Evolutionary conservation across 2,113 vertebrate genomes (phyloP), one percentile per base, ranked within the genome.

Genomic region (Pelobates fuscus): DNA sequence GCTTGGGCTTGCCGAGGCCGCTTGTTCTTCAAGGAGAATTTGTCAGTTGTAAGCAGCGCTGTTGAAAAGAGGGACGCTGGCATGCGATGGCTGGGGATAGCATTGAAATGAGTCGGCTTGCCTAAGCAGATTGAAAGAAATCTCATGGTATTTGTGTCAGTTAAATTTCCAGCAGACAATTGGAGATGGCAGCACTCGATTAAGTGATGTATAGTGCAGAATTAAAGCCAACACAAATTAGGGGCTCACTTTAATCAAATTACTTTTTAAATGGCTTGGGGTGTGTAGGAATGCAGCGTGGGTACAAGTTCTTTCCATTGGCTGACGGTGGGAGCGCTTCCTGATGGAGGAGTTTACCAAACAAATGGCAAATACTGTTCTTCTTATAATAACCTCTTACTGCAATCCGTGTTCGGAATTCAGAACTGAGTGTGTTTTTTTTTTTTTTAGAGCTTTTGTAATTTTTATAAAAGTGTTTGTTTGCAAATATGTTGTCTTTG

Each of bases 181-280:
- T 67, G 87, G 82, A 88, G 92, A 92, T 78, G 91, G 88, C 92
- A 88, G 91, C 86, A 91, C 92, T 91, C 90, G 87, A 88, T 89
- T 91, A 91, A 89, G 82, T 78, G 88, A 88, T 87, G 86, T 85
- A 84, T 93, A 92, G 93, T 92, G 92, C 92, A 93, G 92, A 94
- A 94, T 92, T 92, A 94, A 94, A 93, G 93, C 88, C 91, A 92
- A 90, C 94, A 37, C 92, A 94, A 95, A 94, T 94, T 92, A 94
- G 91, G 87, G 90, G 91, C 85, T 94, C 88, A 80, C 81, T 92
- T 92, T 94, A 94, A 94, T 95, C 91, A 91, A 91, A 92, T 89
- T 88, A 90, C 91, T 81, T 92, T 88, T 89, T 61, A 37, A 37
- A 85, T 81, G 82, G 87, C 86, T 81, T 81, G 87, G 90, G 93